phyloP scores from a whole-genome alignment of 2,797 vertebrate genomes.

The Melanotaenia parkinsoni region DNA sequence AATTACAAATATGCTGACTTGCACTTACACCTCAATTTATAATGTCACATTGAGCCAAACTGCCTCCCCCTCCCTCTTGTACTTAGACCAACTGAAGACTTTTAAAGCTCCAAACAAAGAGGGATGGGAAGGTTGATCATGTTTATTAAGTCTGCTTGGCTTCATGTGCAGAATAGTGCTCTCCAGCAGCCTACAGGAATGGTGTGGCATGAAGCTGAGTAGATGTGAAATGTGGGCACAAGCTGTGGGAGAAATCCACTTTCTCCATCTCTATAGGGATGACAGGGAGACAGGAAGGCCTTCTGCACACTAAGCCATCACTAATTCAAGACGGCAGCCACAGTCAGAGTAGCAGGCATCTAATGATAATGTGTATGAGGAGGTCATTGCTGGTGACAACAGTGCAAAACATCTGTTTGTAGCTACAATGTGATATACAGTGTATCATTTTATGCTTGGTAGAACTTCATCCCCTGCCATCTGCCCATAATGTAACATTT shows the following conservation, averaged over 20 bases:
- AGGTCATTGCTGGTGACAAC: constrained; percentile 77
- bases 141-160: constrained; percentile 77
- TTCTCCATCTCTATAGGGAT: constrained; percentile 76
- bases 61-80: constrained; percentile 49
- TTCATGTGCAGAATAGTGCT: constrained; percentile 60
- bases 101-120: constrained; percentile 70
- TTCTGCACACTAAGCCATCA: constrained; percentile 64
- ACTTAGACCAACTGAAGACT: constrained; percentile 60
- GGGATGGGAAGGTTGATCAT: constrained; percentile 70
- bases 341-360: constrained; percentile 75
- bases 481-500: constrained; percentile 67
- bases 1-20: constrained; percentile 64
- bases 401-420: constrained; percentile 79
- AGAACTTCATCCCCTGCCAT: constrained; percentile 66
- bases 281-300: constrained; percentile 78
- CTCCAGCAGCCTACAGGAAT: constrained; percentile 62
- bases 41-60: constrained; percentile 59
- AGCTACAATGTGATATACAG: constrained; percentile 68
- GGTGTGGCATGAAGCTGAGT: constrained; percentile 71
- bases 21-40: constrained; percentile 61
- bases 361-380: constrained; percentile 79
- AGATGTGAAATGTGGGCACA: constrained; percentile 79
- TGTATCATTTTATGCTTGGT: constrained; percentile 74
- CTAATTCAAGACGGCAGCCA: constrained; percentile 80
- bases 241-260: constrained; percentile 79